Evolutionary conservation across 1,140 invertebrate genomes (phyloP).

Genomic region (Hylyphantes graminicola): DNA sequence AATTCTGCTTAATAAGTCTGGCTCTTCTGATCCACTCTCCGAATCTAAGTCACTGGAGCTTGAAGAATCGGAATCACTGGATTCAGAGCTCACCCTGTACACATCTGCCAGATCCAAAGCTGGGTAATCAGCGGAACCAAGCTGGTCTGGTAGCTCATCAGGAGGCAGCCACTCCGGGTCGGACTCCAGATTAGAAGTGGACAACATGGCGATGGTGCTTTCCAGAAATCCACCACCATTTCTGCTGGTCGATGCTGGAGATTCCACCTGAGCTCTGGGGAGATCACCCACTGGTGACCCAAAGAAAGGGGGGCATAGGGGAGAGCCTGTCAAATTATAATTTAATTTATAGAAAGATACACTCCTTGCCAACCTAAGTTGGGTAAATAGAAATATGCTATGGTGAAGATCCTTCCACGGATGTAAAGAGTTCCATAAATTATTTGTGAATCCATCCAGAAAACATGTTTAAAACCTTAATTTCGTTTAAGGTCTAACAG

Average conservation of each 20-base stretch:
- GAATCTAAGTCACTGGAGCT: constrained; percentile 4
- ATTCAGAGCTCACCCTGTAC: background rate
- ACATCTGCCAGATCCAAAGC: background rate
- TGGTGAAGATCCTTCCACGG: no score
- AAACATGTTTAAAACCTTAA: no score
- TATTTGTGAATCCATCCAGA: no score
- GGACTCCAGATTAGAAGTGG: constrained; percentile 34
- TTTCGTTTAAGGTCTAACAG: no score
- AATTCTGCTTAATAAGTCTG: no score
- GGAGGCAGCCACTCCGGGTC: constrained; percentile 43
- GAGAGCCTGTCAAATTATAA: no score
- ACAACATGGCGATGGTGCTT: constrained; percentile 21
- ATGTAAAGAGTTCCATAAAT: no score
- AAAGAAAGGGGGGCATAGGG: no score
- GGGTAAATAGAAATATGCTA: no score
- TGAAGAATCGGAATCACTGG: background rate
- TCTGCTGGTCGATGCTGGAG: background rate
- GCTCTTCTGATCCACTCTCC: background rate
- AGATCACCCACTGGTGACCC: no score
- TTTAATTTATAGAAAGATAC: no score
- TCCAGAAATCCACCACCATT: constrained; percentile 9
- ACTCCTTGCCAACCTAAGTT: no score
- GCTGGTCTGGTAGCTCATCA: background rate
- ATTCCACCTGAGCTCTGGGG: background rate
- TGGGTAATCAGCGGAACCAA: background rate